Base-by-base conservation (phyloP, 2,888 invertebrate genomes). In the Urechis unicinctus region DNA sequence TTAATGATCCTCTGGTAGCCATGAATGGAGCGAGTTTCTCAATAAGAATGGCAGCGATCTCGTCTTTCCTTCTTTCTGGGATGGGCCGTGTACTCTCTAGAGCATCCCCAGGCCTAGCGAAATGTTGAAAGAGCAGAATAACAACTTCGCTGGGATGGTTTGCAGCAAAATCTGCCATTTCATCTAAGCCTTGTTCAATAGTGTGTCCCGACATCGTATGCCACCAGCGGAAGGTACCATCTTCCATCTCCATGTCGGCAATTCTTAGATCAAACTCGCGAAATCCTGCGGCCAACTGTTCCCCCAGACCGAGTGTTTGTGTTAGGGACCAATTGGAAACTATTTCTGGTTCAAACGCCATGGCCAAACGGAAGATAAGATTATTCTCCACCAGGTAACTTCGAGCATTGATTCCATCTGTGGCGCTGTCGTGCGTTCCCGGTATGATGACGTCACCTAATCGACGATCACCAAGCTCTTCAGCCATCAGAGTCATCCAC, bases 211-310 rank as follows among this genome's bases (percentile, higher is more conserved):
- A 22, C 4, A 48, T 5, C 3, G 28, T 29, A 30, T 55, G 55
- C 42, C 45, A 55, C 55, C 55, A 55, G 41, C 30, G 21, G 50
- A 55, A 55, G 21, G 42, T 55, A 41, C 26, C 53, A 24, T 53
- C 29, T 3, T 25, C 6, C 17, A 17, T 5, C 22, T 21, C 42
- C 5, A 42, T 3, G 25, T 55, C 55, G 4, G 55, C 55, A 9
- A 55, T 29, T 6, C 55, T 41, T 3, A 55, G 50, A 24, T 55
- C 55, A 50, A 50, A 55, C 6, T 17, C 3, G 6, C 55, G 9
- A n/a, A 28, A 50, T 6, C 55, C 55, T 4, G 31, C 22, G 24
- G 26, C 24, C 4, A 55, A 44, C 45, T 55, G 55, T 5, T 4
- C 22, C 17, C 29, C 21, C 4, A 55, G 30, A 5, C 42, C 44